Conservation (phyloP, 2,113 vertebrate species). For the Calidris pygmaea region DNA sequence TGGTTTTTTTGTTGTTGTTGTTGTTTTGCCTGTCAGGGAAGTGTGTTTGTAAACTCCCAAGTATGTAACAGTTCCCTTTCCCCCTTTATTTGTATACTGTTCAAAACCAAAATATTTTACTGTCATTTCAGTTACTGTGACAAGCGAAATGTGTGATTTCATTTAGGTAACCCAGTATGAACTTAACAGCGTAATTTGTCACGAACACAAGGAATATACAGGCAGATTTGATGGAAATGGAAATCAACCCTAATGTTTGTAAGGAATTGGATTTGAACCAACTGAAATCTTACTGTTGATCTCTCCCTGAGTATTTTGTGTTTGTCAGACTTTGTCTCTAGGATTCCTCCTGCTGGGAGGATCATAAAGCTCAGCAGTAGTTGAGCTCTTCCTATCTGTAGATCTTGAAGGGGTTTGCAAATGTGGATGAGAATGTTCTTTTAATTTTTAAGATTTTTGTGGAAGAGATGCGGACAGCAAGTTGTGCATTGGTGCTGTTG, state of each 20-base stretch:
- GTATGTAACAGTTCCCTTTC: neutral
- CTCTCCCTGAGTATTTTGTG: neutral
- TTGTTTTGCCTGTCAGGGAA: slow-evolving; percentile 16
- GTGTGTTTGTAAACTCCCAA: slow-evolving; percentile 23
- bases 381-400: neutral
- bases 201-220: neutral
- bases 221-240: slow-evolving; percentile 18
- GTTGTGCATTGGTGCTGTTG: neutral
- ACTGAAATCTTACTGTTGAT: slow-evolving; percentile 18
- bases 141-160: neutral
- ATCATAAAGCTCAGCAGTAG: neutral
- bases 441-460: neutral
- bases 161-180: neutral
- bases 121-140: neutral
- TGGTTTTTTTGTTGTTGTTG: neutral
- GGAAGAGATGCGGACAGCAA: neutral
- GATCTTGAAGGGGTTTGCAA: neutral
- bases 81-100: neutral
- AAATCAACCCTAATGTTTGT: neutral
- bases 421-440: neutral
- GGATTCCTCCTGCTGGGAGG: neutral
- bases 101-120: slow-evolving; percentile 31
- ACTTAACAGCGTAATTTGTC: neutral
- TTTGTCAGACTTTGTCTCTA: neutral
- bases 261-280: slow-evolving; percentile 25